Evolutionary conservation across 2,888 invertebrate species (phyloP).

Genomic region (Lasioglossum lativentre): DNA sequence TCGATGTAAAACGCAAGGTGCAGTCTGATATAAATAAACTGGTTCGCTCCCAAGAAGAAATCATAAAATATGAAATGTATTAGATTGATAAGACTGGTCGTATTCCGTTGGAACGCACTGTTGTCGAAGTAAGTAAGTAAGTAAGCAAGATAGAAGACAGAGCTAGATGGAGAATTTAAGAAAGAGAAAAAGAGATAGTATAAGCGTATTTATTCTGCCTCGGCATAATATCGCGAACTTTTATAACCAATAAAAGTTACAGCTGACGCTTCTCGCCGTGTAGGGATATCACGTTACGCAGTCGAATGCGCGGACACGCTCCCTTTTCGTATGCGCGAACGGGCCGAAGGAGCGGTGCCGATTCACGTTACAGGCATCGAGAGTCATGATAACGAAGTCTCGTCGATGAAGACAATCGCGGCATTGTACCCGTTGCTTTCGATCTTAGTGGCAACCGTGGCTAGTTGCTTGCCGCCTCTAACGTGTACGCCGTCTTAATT

Average conservation of each 20-base stretch:
- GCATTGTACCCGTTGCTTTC: constrained; percentile 62
- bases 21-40: constrained; percentile 53
- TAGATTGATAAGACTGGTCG: constrained; percentile 79
- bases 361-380: constrained; percentile 68
- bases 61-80: constrained; percentile 81
- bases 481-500: constrained; percentile 58
- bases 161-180: constrained; percentile 22
- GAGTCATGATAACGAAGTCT: constrained; percentile 69
- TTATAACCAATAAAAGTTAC: constrained; percentile 83
- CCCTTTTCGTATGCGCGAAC: constrained; percentile 21
- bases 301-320: constrained; percentile 63
- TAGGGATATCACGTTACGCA: constrained; percentile 69
- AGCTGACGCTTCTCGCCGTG: constrained; percentile 78
- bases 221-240: constrained; percentile 80
- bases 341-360: constrained; percentile 60
- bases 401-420: constrained; percentile 67
- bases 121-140: constrained; percentile 17
- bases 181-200: constrained; percentile 47
- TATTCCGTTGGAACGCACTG: constrained; percentile 31
- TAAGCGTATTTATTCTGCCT: constrained; percentile 81
- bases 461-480: constrained; percentile 43
- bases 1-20: constrained; percentile 62
- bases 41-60: constrained; percentile 37
- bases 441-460: constrained; percentile 28
- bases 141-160: no score